Conservation (phyloP, 2,113 vertebrate species). For the Nannospalax galili region DNA sequence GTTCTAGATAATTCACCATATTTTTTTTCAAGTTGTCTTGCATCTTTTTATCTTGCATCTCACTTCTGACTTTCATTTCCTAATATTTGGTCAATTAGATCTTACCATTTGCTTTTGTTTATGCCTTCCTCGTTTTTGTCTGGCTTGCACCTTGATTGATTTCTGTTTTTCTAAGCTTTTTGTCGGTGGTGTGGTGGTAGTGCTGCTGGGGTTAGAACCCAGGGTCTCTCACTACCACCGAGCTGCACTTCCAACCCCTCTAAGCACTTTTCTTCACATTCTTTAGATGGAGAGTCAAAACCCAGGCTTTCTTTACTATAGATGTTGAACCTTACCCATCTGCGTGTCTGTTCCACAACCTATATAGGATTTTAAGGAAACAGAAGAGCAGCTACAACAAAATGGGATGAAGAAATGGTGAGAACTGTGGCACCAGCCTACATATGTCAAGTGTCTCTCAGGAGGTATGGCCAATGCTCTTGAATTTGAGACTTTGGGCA, state of each 20-base stretch:
- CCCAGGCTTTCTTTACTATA: background rate
- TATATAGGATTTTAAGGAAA: slow-evolving; percentile 48
- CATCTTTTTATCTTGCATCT: background rate
- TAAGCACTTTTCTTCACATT: background rate
- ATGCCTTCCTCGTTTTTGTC: background rate
- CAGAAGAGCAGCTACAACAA: slow-evolving; percentile 44
- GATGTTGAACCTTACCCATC: background rate
- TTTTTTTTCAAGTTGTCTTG: background rate
- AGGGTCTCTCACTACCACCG: background rate
- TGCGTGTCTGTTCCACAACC: background rate
- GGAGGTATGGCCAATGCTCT: slow-evolving; percentile 48
- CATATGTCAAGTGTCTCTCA: background rate
- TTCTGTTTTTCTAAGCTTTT: background rate
- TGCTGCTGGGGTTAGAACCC: too few species aligned
- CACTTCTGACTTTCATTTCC: background rate
- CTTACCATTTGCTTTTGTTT: background rate
- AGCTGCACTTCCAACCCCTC: background rate
- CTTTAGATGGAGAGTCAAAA: background rate
- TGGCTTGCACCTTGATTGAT: background rate
- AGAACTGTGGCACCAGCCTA: background rate
- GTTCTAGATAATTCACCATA: background rate
- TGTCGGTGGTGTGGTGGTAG: too few species aligned
- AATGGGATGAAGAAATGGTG: slow-evolving; percentile 54
- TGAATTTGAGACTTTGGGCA: background rate
- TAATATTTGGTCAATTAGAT: background rate